A percentile compares a stretch with the other conserved stretches of the same genome.
phyloP scores from a whole-genome alignment of 2,888 invertebrate genomes.

The Apantesis nais region DNA sequence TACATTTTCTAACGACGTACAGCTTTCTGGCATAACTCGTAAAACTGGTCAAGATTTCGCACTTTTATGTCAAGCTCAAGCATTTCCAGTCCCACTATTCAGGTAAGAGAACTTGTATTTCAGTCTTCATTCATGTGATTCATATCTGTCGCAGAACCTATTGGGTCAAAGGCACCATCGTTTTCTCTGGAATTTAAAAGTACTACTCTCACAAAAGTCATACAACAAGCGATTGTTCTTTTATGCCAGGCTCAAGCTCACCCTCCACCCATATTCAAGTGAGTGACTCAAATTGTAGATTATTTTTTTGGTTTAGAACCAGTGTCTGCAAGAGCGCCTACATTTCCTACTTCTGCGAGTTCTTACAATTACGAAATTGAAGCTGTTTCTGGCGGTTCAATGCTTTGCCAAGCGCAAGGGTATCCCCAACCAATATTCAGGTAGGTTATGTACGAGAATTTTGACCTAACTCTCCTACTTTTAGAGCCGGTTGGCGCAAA shows the following conservation, averaged over 20 bases:
- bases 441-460: conserved; percentile 71
- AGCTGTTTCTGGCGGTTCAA: conserved; percentile 72
- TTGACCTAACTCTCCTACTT: conserved; percentile 49
- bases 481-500: conserved; percentile 88
- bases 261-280: conserved; percentile 89
- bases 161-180: conserved; percentile 86
- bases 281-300: conserved; percentile 62
- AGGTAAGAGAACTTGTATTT: conserved; percentile 66
- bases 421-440: conserved; percentile 89
- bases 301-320: conserved; percentile 75
- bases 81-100: conserved; percentile 88
- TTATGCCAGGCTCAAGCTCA: conserved; percentile 89
- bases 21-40: conserved; percentile 89
- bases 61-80: conserved; percentile 91
- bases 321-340: conserved; percentile 80
- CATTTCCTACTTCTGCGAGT: conserved; percentile 81
- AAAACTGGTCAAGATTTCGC: conserved; percentile 87
- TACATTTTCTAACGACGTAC: conserved; percentile 88
- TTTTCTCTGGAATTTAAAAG: conserved; percentile 85
- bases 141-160: conserved; percentile 81
- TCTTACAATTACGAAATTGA: conserved; percentile 80
- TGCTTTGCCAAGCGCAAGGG: conserved; percentile 85
- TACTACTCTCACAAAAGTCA: conserved; percentile 84
- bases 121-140: conserved; percentile 29
- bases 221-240: conserved; percentile 84